Percentiles rank a stretch among this genome's conserved stretches.
phyloP scores from a whole-genome alignment of 92 coral and sea anemone species.

The Palythoa grandiflora region DNA sequence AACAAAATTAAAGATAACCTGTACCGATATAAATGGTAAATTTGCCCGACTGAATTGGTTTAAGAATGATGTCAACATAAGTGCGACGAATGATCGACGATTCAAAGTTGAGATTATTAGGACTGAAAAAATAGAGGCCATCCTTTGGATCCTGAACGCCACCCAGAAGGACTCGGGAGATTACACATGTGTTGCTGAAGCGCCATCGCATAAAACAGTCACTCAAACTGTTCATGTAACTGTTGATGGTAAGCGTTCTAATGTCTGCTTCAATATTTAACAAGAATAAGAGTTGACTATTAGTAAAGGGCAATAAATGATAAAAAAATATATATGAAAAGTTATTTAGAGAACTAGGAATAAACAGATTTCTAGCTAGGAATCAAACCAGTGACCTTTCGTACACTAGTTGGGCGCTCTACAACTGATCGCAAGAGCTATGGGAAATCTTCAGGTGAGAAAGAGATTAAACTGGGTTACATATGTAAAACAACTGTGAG shows the following conservation, averaged over 20 bases:
- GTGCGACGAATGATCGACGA: background rate
- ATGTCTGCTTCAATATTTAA: background rate
- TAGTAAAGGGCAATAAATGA: too few relatives aligned
- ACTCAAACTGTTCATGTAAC: slow-evolving; percentile 5
- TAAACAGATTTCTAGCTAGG: too few relatives aligned
- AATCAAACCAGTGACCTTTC: too few relatives aligned
- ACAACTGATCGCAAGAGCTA: too few relatives aligned
- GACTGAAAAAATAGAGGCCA: background rate
- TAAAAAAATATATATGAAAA: too few relatives aligned
- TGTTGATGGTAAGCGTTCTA: slow-evolving; percentile 6
- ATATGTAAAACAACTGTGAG: too few relatives aligned
- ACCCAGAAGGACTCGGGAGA: background rate
- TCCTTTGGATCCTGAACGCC: background rate
- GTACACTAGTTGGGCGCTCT: too few relatives aligned
- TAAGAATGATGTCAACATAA: background rate
- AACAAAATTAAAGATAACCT: background rate
- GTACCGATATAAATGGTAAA: slow-evolving; percentile 1
- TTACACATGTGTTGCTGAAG: slow-evolving; percentile 26
- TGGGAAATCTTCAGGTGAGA: too few relatives aligned
- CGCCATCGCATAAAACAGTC: background rate
- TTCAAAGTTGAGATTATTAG: background rate
- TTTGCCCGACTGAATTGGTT: slow-evolving; percentile 18
- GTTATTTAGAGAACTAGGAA: too few relatives aligned
- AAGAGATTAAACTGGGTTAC: too few relatives aligned
- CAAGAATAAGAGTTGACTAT: too few relatives aligned